phyloP scores from a whole-genome alignment of 2,888 invertebrate genomes.

The Petrophora chlorosata region DNA sequence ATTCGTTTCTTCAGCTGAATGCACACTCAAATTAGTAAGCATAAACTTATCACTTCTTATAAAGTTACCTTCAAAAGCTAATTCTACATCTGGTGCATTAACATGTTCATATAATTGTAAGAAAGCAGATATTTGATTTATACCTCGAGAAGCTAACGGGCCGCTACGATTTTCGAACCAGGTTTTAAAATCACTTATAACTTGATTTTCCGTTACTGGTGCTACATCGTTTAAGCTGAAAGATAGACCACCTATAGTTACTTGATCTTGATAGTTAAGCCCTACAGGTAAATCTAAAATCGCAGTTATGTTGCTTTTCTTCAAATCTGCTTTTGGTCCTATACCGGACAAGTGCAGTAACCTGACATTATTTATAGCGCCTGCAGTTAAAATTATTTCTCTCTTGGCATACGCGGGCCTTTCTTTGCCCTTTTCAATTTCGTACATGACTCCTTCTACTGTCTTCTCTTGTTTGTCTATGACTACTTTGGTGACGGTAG shows the following conservation, averaged over 20 bases:
- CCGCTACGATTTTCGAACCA: slow-evolving; percentile 75
- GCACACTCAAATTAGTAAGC: slow-evolving; percentile 72
- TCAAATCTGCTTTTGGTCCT: slow-evolving; percentile 66
- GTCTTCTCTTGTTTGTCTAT: slow-evolving; percentile 68
- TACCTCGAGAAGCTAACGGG: slow-evolving; percentile 71
- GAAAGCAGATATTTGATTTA: slow-evolving; percentile 75
- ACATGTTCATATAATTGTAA: slow-evolving; percentile 73
- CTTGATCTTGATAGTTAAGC: slow-evolving; percentile 75
- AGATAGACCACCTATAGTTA: slow-evolving; percentile 72
- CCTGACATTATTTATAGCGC: slow-evolving; percentile 76
- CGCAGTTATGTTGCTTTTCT: slow-evolving; percentile 65
- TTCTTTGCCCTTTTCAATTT: slow-evolving; percentile 71
- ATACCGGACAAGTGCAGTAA: slow-evolving; percentile 73
- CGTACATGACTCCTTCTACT: slow-evolving; percentile 70
- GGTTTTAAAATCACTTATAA: slow-evolving; percentile 72
- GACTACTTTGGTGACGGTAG: slow-evolving; percentile 69
- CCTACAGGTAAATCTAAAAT: slow-evolving; percentile 71
- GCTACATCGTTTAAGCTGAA: slow-evolving; percentile 66
- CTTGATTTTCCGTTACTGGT: slow-evolving; percentile 58
- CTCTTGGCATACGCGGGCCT: slow-evolving; percentile 69
- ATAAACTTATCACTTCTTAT: slow-evolving; percentile 77
- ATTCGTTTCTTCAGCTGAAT: slow-evolving; percentile 67
- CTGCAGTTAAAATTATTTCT: slow-evolving; percentile 70
- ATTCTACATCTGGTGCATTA: slow-evolving; percentile 73
- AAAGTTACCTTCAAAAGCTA: slow-evolving; percentile 73